Evolutionary conservation across 2,888 invertebrate species (phyloP), one percentile per base, ranked within the genome.

Genomic region (Sinopyrophorus schimmeli): DNA sequence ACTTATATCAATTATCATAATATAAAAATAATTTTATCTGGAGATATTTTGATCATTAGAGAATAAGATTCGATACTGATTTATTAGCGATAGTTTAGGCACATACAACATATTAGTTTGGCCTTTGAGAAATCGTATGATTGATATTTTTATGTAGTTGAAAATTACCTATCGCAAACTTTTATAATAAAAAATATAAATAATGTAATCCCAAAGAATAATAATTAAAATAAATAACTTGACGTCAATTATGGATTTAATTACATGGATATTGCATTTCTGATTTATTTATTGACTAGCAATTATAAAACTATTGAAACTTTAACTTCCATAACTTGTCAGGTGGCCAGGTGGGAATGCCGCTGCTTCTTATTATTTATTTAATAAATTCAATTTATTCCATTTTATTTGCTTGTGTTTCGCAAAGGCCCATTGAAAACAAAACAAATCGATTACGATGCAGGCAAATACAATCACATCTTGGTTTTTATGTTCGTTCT

Each of bases 301-400:
- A 59, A 59, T 59, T 59, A 57, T 55, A 59, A 57, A 58, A 58
- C 58, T 58, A 58, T 58, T 55, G 58, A 58, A 57, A 55, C 54
- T 43, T 57, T 52, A 51, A 54, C 51, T 54, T 46, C 58, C 56
- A 56, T 58, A 56, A 54, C 58, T 56, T 53, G 54, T 53, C 53
- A 54, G 57, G 55, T 59, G 56, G 56, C 59, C 60, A 60, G 59
- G 55, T 59, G 60, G 60, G 54, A 53, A 60, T 51, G 52, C 49
- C 46, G 53, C 41, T 51, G 53, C 38, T 39, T 39, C 27, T 53
- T 47, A 53, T 57, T 54, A 55, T 55, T 59, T 59, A 56, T 60
- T 59, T 59, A 60, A 59, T 60, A 56, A 59, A 60, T 59, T 60
- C 59, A 62, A 59, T 62, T 59, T 59, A 55, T 57, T 59, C 59